phyloP scores from a whole-genome alignment of 2,888 invertebrate species.

The Lasioglossum figueresi region DNA sequence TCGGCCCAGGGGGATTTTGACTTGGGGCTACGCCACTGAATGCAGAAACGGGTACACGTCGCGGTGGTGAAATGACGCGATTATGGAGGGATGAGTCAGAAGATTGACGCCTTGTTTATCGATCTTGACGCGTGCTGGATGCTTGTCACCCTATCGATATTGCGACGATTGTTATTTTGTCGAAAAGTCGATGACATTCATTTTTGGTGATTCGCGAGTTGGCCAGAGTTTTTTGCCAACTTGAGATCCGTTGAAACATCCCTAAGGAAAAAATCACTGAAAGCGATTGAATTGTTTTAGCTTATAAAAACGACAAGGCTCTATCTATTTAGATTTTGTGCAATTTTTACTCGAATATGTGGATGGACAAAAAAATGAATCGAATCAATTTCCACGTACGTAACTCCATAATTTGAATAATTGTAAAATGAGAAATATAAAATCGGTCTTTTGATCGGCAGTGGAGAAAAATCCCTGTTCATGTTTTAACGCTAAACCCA shows the following conservation, averaged over 20 bases:
- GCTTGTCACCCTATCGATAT: constrained; percentile 48
- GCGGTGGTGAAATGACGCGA: constrained; percentile 63
- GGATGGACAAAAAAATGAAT: too few relatives aligned
- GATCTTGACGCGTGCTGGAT: constrained; percentile 59
- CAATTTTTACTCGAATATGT: too few relatives aligned
- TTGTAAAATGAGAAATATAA: too few relatives aligned
- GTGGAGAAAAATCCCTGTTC: too few relatives aligned
- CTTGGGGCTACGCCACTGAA: constrained; percentile 55
- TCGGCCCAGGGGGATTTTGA: constrained; percentile 45
- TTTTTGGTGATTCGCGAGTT: neutral
- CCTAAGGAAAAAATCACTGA: too few relatives aligned
- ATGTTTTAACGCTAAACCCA: too few relatives aligned
- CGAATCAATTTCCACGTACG: too few relatives aligned
- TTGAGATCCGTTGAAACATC: neutral
- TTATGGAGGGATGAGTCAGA: constrained; percentile 71
- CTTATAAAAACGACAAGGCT: too few relatives aligned
- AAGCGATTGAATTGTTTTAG: too few relatives aligned
- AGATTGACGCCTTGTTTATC: constrained; percentile 75
- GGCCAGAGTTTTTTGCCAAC: neutral
- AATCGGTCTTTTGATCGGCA: too few relatives aligned
- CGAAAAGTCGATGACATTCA: neutral
- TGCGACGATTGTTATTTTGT: neutral
- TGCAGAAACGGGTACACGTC: constrained; percentile 49
- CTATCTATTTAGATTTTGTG: too few relatives aligned
- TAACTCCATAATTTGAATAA: too few relatives aligned